Conservation (phyloP, 2,113 vertebrate species). For the Phalacrocorax carbo region DNA sequence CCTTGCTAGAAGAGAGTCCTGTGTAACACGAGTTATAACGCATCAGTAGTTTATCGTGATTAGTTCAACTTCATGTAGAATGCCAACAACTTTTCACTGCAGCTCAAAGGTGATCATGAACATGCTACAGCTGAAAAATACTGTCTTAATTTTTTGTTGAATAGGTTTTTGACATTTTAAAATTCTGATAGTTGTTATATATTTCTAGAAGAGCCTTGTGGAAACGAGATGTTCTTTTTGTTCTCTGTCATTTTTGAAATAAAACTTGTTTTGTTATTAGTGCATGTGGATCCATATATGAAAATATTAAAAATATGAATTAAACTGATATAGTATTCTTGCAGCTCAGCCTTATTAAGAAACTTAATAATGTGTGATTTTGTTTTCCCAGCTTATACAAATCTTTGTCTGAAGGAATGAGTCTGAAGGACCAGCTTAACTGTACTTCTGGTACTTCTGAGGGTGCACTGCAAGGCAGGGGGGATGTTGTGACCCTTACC, state of each 20-base stretch:
- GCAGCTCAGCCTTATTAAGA: background rate
- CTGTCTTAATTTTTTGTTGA: background rate
- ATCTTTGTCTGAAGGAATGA: conserved; percentile 75
- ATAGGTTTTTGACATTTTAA: background rate
- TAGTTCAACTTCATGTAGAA: background rate
- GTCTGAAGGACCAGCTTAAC: conserved; percentile 69
- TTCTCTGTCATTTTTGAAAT: background rate
- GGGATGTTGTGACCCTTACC: conserved; percentile 67
- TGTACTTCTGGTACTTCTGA: conserved; percentile 60
- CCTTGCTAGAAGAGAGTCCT: background rate
- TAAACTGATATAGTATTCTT: background rate
- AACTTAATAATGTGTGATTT: background rate
- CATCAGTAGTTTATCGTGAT: background rate
- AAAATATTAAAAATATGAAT: background rate
- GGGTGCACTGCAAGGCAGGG: conserved; percentile 59
- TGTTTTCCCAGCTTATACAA: conserved; percentile 74
- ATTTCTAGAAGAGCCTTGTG: background rate
- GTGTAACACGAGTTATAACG: background rate
- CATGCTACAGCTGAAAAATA: background rate
- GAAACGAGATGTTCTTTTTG: background rate
- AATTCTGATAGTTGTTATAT: background rate
- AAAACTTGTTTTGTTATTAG: background rate
- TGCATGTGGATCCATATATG: background rate
- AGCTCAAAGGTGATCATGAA: background rate
- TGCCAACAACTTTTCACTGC: background rate